Conservation (phyloP, 1,140 invertebrate species). For the Pomacea maculata region DNA sequence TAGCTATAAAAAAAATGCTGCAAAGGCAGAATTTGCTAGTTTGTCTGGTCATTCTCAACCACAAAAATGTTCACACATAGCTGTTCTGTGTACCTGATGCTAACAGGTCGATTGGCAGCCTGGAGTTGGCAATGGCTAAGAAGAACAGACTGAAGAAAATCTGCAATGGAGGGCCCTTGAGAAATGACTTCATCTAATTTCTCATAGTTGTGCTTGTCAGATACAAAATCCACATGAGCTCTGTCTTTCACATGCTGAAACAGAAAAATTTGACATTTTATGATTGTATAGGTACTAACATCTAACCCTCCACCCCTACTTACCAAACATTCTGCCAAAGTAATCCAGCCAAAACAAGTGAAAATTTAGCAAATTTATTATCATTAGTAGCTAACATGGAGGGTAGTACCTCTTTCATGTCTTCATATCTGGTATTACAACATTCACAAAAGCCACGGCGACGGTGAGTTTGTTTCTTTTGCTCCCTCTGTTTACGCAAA, state of each 20-base stretch:
- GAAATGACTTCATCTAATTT: slow-evolving; percentile 46
- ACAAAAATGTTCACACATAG: no score
- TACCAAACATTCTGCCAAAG: background rate
- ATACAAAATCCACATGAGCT: slow-evolving; percentile 43
- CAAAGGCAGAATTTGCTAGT: no score
- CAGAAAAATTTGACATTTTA: background rate
- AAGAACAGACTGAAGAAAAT: slow-evolving; percentile 43
- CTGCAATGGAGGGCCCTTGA: slow-evolving; percentile 34
- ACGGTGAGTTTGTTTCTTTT: slow-evolving; percentile 35
- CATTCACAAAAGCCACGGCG: slow-evolving; percentile 59
- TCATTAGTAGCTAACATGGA: background rate
- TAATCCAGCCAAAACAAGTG: no score
- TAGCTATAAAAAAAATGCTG: no score
- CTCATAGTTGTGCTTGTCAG: slow-evolving; percentile 48
- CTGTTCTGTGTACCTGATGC: background rate
- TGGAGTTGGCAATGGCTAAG: slow-evolving; percentile 31
- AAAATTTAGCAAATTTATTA: no score
- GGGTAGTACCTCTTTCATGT: slow-evolving; percentile 47
- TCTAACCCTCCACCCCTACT: background rate
- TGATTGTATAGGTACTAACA: background rate
- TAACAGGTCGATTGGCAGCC: background rate
- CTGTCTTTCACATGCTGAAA: slow-evolving; percentile 50
- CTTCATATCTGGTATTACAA: slow-evolving; percentile 53
- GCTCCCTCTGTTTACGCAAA: slow-evolving; percentile 27
- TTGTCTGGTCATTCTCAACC: no score